Evolutionary conservation across 2,888 invertebrate species (phyloP), one percentile per base, ranked within the genome.

Genomic region (Melipona bicolor): DNA sequence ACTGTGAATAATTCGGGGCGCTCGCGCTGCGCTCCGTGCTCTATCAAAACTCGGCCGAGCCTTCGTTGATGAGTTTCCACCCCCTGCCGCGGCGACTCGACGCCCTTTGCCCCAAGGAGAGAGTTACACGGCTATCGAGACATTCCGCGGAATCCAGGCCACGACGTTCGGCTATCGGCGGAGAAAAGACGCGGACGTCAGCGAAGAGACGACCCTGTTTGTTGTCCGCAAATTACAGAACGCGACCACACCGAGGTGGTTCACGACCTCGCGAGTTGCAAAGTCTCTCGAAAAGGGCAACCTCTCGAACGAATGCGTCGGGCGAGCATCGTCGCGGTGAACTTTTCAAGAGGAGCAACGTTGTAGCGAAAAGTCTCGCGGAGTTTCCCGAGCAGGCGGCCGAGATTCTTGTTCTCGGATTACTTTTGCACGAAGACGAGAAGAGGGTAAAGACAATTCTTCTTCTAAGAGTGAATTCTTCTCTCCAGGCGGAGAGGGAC

Each of bases 171-270:
- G 43, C 76, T 71, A 65, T 72, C 49, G 74, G 54, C 68, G 43
- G 24, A n/a, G n/a, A 13, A 83, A 80, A 83, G 80, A 81, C 62
- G 68, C 70, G 43, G 56, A 67, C 67, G 67, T 50, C 75, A 72
- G 74, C 52, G 56, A 84, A 77, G 74, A 72, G 81, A 74, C 52
- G 61, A 9, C 67, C 72, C 54, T 36, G 62, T 56, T 69, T 49
- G 62, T 56, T 69, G 75, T 76, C 73, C 75, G 77, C 81, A 80
- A 81, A 84, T 86, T 84, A 76, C 73, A 79, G 62, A 73, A 64
- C 69, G 77, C 61, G 61, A 36, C 68, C 70, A 3, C 32, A 1
- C 27, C 27, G 27, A 27, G 27, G 27, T 36, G 43, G 43, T 43
- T 43, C 43, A 43, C 43, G 9, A 9, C 76, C 64, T 59, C 56